Evolutionary conservation across 2,113 vertebrate species (phyloP).

Genomic region (Herpetotheres cachinnans): DNA sequence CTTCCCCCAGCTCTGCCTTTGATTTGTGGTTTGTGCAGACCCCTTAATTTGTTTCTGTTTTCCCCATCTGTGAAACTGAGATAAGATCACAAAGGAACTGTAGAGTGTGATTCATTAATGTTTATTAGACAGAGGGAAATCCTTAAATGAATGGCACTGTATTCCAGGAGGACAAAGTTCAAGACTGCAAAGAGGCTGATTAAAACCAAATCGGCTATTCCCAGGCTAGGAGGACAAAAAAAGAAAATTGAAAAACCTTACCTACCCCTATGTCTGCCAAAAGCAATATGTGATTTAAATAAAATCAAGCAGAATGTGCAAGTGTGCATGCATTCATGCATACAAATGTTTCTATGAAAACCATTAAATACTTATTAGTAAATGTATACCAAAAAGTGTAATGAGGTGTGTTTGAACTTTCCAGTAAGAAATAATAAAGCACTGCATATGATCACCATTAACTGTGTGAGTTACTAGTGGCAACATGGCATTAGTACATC

Average conservation of each 20-base stretch:
- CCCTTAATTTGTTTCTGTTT: conserved; percentile 39
- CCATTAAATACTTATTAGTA: not conserved
- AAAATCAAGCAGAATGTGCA: not conserved
- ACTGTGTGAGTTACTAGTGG: not conserved
- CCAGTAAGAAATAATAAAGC: not conserved
- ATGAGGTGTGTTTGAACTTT: not conserved
- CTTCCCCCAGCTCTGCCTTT: conserved; percentile 17
- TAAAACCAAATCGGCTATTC: conserved; percentile 32
- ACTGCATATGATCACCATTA: not conserved
- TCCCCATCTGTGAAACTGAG: conserved; percentile 29
- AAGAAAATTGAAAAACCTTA: not conserved
- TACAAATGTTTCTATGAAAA: not conserved
- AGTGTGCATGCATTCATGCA: not conserved
- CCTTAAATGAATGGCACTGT: conserved; percentile 13
- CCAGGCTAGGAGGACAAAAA: not conserved
- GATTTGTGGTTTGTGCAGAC: conserved; percentile 36
- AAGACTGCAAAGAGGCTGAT: conserved; percentile 21
- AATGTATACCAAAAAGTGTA: not conserved
- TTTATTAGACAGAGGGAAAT: conserved; percentile 53
- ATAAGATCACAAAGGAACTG: conserved; percentile 41
- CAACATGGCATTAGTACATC: accelerated
- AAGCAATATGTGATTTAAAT: not conserved
- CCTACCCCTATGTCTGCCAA: not conserved
- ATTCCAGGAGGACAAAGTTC: conserved; percentile 47
- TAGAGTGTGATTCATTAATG: conserved; percentile 26